phyloP scores from a whole-genome alignment of 2,797 vertebrate species.

The Atherinosoma microstoma region DNA sequence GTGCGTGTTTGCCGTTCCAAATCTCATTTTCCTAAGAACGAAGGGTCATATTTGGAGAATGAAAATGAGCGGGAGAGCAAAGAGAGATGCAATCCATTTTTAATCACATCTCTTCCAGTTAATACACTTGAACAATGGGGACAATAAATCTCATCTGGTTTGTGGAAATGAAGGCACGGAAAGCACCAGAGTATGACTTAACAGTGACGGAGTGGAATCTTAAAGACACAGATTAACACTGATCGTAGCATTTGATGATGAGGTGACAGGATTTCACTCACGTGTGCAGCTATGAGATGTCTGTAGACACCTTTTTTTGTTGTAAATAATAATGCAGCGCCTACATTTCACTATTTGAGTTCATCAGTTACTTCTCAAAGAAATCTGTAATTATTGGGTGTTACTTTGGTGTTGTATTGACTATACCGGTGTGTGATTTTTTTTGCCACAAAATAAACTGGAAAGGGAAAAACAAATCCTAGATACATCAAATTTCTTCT shows the following conservation, averaged over 20 bases:
- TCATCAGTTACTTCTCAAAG: neutral
- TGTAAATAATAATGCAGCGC: neutral
- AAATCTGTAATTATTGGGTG: neutral
- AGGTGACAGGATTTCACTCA: conserved; percentile 11
- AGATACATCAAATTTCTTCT: neutral
- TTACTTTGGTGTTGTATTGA: no score
- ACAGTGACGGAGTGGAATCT: conserved; percentile 46
- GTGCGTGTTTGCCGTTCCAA: conserved; percentile 68
- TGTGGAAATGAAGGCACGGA: conserved; percentile 55
- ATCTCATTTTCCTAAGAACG: conserved; percentile 74
- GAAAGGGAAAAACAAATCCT: no score
- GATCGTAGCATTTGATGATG: conserved; percentile 30
- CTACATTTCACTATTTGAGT: neutral
- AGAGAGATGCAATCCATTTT: conserved; percentile 71
- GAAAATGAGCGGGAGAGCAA: conserved; percentile 66
- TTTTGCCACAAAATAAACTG: no score
- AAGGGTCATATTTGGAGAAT: conserved; percentile 64
- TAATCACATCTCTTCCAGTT: conserved; percentile 72
- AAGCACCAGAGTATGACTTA: conserved; percentile 53
- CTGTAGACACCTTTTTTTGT: neutral
- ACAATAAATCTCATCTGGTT: conserved; percentile 68
- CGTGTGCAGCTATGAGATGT: neutral
- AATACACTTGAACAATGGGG: conserved; percentile 68
- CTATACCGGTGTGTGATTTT: no score
- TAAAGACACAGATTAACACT: conserved; percentile 40